phyloP scores from a whole-genome alignment of 2,113 vertebrate genomes.

The Istiophorus platypterus region DNA sequence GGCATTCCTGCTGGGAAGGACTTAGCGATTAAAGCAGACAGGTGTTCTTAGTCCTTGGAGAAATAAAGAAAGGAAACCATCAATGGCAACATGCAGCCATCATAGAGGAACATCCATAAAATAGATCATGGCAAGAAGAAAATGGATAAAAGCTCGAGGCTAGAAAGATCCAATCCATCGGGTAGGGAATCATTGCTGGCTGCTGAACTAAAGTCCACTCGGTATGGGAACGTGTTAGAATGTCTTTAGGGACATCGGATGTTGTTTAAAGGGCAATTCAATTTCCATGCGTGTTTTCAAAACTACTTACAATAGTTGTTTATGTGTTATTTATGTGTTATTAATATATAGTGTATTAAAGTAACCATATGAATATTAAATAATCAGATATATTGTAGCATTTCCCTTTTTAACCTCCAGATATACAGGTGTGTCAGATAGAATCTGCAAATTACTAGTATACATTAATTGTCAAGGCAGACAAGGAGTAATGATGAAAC shows the following conservation, averaged over 20 bases:
- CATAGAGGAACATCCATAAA: conserved; percentile 84
- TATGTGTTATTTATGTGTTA: background rate
- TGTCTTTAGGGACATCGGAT: conserved; percentile 29
- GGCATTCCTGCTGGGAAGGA: conserved; percentile 79
- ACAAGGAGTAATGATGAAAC: background rate
- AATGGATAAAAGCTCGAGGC: conserved; percentile 79
- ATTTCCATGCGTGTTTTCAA: conserved; percentile 13
- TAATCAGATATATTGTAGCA: background rate
- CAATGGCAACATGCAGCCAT: conserved; percentile 81
- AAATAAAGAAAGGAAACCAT: conserved; percentile 81
- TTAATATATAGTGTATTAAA: background rate
- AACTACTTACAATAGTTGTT: background rate
- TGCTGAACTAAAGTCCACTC: conserved; percentile 66
- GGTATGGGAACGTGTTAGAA: conserved; percentile 54
- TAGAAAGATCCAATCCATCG: conserved; percentile 73
- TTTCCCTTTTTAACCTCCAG: too few relatives aligned
- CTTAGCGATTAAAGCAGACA: conserved; percentile 84
- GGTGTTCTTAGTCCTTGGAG: conserved; percentile 83
- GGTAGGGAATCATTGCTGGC: conserved; percentile 66
- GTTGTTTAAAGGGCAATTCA: conserved; percentile 21
- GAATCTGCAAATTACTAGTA: background rate
- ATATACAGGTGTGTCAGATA: background rate
- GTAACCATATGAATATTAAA: background rate
- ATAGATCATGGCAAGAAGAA: conserved; percentile 82
- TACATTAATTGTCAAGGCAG: conserved; percentile 2